These are phyloP conservation scores for Apantesis nais DNA, from an alignment of 2,888 invertebrate species.

Conservation along the genomic window DNA sequence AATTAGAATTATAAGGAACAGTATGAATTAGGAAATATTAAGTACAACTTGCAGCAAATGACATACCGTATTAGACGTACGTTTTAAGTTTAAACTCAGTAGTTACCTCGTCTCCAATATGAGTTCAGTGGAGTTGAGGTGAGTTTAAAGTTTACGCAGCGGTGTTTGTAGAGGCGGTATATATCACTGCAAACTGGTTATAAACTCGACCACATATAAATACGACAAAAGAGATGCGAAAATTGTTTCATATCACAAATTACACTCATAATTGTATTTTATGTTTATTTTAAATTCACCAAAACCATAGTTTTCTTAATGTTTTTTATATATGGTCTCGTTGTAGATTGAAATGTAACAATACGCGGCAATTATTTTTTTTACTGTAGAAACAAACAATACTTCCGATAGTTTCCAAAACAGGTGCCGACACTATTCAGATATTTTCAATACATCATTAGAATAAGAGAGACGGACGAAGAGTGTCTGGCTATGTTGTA, in stretches of 20 bases:
- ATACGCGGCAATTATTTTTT: background rate
- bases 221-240: too few species aligned
- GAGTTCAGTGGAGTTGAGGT: background rate
- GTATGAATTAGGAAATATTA: slow-evolving; percentile 13
- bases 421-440: background rate
- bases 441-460: background rate
- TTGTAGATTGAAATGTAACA: background rate
- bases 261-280: too few species aligned
- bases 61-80: background rate
- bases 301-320: background rate
- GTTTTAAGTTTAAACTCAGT: background rate
- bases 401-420: background rate
- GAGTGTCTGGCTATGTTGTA: slow-evolving; percentile 8
- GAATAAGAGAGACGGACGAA: background rate
- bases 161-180: background rate
- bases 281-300: background rate
- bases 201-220: background rate
- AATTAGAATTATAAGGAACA: slow-evolving; percentile 17
- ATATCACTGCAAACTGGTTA: background rate
- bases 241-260: too few species aligned
- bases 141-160: background rate
- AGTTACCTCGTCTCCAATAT: background rate
- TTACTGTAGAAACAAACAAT: background rate
- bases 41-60: slow-evolving; percentile 19
- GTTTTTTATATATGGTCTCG: background rate